Conservation (phyloP, 1,140 invertebrate species). For the Lordiphosa mommai region DNA sequence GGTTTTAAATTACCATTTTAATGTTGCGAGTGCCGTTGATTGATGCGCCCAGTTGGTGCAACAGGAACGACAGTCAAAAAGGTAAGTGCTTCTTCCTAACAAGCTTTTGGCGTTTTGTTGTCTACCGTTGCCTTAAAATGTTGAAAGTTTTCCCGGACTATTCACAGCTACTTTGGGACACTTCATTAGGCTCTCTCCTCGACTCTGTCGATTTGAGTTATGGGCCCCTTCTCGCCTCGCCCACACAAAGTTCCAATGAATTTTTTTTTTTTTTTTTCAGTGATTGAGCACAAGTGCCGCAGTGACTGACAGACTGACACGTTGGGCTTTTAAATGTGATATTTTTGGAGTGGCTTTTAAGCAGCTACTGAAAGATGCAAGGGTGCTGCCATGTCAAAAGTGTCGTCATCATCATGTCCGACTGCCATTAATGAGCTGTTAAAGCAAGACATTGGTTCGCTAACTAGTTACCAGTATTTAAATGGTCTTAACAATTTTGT, state of each 20-base stretch:
- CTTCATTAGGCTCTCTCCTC: constrained; percentile 51
- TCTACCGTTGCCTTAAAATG: constrained; percentile 31
- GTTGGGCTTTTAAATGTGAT: constrained; percentile 70
- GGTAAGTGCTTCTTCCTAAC: constrained; percentile 69
- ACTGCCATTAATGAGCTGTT: constrained; percentile 55
- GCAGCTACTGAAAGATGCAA: constrained; percentile 61
- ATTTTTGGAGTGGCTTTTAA: constrained; percentile 65
- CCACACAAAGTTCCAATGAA: constrained; percentile 22
- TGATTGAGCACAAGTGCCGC: constrained; percentile 72
- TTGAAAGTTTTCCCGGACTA: constrained; percentile 53
- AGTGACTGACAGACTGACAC: constrained; percentile 68
- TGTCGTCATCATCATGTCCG: constrained; percentile 16
- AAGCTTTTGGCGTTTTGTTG: constrained; percentile 69
- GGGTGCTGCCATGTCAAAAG: constrained; percentile 29
- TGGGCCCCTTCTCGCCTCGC: constrained; percentile 28
- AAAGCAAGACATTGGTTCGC: constrained; percentile 28
- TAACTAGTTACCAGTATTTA: neutral
- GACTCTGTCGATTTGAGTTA: constrained; percentile 61
- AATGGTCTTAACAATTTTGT: neutral
- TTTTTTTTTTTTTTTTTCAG: constrained; percentile 14
- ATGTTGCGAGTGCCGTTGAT: constrained; percentile 67
- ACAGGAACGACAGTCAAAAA: constrained; percentile 48
- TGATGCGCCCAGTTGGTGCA: constrained; percentile 55
- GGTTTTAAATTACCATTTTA: constrained; percentile 77
- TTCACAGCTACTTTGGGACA: constrained; percentile 74